Percentiles rank a stretch among this genome's conserved stretches.
Evolutionary conservation across 2,797 vertebrate genomes (phyloP).

Genomic region (Astyanax mexicanus): DNA sequence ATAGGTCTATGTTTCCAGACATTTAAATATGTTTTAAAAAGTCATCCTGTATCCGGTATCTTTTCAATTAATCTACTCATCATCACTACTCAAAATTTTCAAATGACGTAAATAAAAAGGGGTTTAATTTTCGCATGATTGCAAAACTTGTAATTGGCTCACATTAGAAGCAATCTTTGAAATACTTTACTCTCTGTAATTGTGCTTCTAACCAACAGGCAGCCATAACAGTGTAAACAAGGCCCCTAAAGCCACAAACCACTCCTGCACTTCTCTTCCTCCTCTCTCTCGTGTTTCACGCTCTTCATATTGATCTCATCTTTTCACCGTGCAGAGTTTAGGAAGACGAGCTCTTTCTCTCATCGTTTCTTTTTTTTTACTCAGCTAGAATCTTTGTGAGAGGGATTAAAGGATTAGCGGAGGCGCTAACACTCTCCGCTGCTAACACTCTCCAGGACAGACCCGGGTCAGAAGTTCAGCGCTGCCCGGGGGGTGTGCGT

Average conservation of each 20-base stretch:
- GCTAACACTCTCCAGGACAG: conserved; percentile 68
- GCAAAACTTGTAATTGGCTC: neutral
- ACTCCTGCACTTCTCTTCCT: conserved; percentile 2
- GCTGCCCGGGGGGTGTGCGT: conserved; percentile 66
- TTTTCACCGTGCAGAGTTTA: conserved; percentile 3
- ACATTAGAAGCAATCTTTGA: neutral
- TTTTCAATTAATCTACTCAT: too few relatives aligned
- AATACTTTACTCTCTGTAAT: neutral
- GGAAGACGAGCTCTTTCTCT: neutral
- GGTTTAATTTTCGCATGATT: neutral
- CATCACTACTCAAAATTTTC: too few relatives aligned
- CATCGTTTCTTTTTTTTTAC: conserved; percentile 42
- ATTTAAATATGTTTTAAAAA: too few relatives aligned
- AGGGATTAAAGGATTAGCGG: conserved; percentile 64
- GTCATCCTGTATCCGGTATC: too few relatives aligned
- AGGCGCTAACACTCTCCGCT: conserved; percentile 58
- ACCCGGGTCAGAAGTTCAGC: conserved; percentile 77
- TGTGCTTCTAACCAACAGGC: conserved; percentile 2
- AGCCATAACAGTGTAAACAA: conserved; percentile 23
- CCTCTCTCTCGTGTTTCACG: neutral
- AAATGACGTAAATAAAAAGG: too few relatives aligned
- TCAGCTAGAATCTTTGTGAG: conserved; percentile 61
- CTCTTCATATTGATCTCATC: neutral
- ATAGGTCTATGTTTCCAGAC: too few relatives aligned
- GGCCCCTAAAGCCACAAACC: neutral